Percentiles rank a stretch among this genome's conserved stretches.
phyloP scores from a whole-genome alignment of 53 echinoderm and acorn worm genomes.

The Hippasteria phrygiana region DNA sequence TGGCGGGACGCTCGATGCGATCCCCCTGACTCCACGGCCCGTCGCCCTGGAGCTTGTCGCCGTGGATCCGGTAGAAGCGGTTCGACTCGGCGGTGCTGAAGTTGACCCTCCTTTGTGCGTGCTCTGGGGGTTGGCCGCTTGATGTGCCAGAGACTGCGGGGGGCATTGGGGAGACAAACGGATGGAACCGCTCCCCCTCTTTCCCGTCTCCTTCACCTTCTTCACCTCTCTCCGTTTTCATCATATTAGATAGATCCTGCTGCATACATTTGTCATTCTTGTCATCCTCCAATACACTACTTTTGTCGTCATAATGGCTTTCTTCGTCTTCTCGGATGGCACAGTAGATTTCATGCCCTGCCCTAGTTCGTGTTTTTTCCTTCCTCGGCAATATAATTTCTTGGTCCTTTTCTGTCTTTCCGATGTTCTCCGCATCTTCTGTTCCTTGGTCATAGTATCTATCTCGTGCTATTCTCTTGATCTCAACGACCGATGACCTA shows the following conservation, averaged over 20 bases:
- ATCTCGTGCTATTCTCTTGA: background rate
- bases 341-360: background rate
- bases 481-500: background rate
- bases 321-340: background rate
- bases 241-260: too few relatives aligned
- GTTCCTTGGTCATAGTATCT: background rate
- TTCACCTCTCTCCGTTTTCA: background rate
- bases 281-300: background rate
- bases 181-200: background rate
- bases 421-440: background rate
- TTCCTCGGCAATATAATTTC: background rate
- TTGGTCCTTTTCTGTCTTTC: background rate
- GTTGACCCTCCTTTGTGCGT: background rate
- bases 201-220: background rate
- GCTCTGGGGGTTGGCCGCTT: background rate
- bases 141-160: background rate
- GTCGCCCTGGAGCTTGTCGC: background rate
- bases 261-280: background rate
- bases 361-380: background rate
- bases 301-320: background rate
- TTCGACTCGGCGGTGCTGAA: background rate
- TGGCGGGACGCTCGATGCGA: conserved; percentile 19
- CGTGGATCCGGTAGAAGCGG: background rate
- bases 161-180: background rate
- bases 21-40: conserved; percentile 37